Conservation (phyloP, 2,888 invertebrate genomes). For the Petrophora chlorosata region DNA sequence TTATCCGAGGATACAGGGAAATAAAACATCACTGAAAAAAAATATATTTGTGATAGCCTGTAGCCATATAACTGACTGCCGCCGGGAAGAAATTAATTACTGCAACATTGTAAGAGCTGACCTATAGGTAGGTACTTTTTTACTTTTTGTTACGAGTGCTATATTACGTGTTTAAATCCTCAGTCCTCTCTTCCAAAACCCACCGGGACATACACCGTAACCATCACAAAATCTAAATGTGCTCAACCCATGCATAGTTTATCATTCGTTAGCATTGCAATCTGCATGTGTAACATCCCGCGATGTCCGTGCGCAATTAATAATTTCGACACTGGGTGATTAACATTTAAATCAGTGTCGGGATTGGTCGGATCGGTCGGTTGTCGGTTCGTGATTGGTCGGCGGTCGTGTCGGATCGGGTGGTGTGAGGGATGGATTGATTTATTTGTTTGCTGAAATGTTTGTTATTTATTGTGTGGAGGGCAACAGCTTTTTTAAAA, state of each 20-base stretch:
- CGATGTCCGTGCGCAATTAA: slow-evolving; percentile 74
- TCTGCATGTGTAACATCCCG: slow-evolving; percentile 77
- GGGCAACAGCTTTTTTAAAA: slow-evolving; percentile 11
- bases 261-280: slow-evolving; percentile 80
- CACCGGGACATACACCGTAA: slow-evolving; percentile 32
- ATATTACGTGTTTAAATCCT: too few species aligned
- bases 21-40: too few species aligned
- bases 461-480: slow-evolving; percentile 27
- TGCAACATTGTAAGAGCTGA: too few species aligned
- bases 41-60: too few species aligned
- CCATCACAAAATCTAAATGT: slow-evolving; percentile 49
- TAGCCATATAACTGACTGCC: too few species aligned
- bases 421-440: slow-evolving; percentile 33
- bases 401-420: slow-evolving; percentile 26
- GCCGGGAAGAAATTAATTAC: too few species aligned
- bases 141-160: too few species aligned
- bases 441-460: slow-evolving; percentile 38
- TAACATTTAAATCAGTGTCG: slow-evolving; percentile 75
- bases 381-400: slow-evolving; percentile 23
- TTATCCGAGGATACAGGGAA: too few species aligned
- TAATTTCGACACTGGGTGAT: slow-evolving; percentile 80
- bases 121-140: too few species aligned
- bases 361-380: slow-evolving; percentile 51
- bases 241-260: slow-evolving; percentile 71
- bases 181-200: too few species aligned